These are phyloP conservation scores for Labia minor DNA, from an alignment of 2,888 invertebrate genomes.

Conservation along the genomic window DNA sequence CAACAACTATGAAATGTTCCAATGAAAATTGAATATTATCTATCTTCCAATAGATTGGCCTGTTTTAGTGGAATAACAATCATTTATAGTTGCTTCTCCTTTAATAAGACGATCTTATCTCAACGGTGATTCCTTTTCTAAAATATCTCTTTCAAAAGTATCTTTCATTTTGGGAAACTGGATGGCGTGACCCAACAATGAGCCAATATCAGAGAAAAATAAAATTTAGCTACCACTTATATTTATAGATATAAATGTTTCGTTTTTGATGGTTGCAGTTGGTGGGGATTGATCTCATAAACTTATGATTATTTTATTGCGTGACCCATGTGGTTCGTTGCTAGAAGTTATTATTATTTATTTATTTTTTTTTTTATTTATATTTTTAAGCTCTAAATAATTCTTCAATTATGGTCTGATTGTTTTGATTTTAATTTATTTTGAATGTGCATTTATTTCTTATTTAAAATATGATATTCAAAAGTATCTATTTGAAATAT, in stretches of 20 bases:
- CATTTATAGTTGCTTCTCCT: too few species aligned
- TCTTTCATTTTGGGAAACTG: not conserved
- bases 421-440: too few species aligned
- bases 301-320: constrained; percentile 13
- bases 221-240: not conserved
- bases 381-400: not conserved
- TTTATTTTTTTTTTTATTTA: not conserved
- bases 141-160: not conserved
- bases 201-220: not conserved
- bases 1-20: too few species aligned
- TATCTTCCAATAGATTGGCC: too few species aligned
- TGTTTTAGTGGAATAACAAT: too few species aligned
- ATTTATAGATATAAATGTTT: not conserved
- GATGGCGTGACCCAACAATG: not conserved
- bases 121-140: not conserved
- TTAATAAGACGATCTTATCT: not conserved
- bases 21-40: too few species aligned
- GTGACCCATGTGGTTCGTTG: not conserved
- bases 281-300: not conserved
- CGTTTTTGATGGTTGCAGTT: not conserved
- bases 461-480: too few species aligned
- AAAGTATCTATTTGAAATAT: too few species aligned
- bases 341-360: not conserved
- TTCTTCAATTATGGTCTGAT: not conserved
- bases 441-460: too few species aligned